phyloP scores from a whole-genome alignment of 2,888 invertebrate species.

The Heliconius ismenius region DNA sequence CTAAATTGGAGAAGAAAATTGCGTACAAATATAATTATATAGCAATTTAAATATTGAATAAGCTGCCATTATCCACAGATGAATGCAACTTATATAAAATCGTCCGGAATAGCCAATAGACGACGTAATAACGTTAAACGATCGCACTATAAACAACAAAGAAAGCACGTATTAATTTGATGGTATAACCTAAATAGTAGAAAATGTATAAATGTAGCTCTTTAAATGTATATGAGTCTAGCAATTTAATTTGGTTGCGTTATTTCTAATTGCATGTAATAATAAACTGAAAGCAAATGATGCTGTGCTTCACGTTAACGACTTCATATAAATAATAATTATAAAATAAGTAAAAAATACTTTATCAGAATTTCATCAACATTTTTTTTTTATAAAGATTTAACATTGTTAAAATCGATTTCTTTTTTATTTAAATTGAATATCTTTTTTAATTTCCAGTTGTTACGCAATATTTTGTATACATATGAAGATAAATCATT shows the following conservation, averaged over 20 bases:
- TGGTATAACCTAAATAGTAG: conserved; percentile 50
- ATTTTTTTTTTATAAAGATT: not conserved
- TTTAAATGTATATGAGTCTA: not conserved
- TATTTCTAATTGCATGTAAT: conserved; percentile 1
- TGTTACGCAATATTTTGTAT: not conserved
- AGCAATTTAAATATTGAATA: conserved; percentile 22
- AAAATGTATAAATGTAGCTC: conserved; percentile 32
- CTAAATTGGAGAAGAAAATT: conserved; percentile 21
- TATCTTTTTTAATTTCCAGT: not conserved
- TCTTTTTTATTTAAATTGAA: not conserved
- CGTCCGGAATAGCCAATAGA: conserved; percentile 17
- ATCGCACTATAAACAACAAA: conserved; percentile 62
- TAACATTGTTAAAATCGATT: not conserved
- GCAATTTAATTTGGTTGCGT: conserved; percentile 14
- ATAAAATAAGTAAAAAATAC: not conserved
- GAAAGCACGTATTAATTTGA: conserved; percentile 64
- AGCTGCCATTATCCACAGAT: conserved; percentile 27
- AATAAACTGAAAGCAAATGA: conserved; percentile 1
- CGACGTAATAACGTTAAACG: conserved; percentile 28
- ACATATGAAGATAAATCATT: not conserved
- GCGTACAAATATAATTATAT: conserved; percentile 23
- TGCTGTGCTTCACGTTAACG: conserved; percentile 18
- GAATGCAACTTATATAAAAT: conserved; percentile 23
- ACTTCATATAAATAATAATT: not conserved
- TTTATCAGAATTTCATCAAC: not conserved